Evolutionary conservation across 2,888 invertebrate species (phyloP).

Genomic region (Xanthia icteritia): DNA sequence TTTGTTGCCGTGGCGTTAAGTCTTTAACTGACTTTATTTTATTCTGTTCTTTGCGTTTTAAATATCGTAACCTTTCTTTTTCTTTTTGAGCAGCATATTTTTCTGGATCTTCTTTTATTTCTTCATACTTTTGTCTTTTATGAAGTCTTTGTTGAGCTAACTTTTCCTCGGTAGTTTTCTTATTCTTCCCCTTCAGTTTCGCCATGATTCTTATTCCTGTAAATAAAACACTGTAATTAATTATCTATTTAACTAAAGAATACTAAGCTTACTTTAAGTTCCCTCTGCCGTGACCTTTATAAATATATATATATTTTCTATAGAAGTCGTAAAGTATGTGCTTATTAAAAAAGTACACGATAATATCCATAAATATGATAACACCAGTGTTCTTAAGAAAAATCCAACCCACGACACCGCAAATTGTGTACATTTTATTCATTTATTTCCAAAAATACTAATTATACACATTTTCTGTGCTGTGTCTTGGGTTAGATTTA

Average conservation of each 20-base stretch:
- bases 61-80: constrained; percentile 9
- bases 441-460: too few species aligned
- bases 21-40: neutral
- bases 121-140: constrained; percentile 5
- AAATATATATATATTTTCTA: too few species aligned
- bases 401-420: neutral
- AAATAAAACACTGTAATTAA: neutral
- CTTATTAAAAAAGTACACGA: too few species aligned
- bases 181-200: neutral
- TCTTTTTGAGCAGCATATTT: constrained; percentile 1
- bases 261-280: too few species aligned
- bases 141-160: constrained; percentile 2
- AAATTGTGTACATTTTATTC: too few species aligned
- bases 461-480: too few species aligned
- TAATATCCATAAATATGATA: constrained; percentile 1
- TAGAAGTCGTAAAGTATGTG: too few species aligned
- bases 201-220: neutral
- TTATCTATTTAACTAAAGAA: too few species aligned
- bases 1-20: too few species aligned
- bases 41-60: constrained; percentile 6
- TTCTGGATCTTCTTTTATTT: neutral
- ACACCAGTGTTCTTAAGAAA: constrained; percentile 6
- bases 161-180: constrained; percentile 4
- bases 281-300: too few species aligned
- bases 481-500: too few species aligned